Percentiles rank a stretch among this genome's conserved stretches.
phyloP scores from a whole-genome alignment of 1,140 invertebrate species.

The Leucophenga varia region DNA sequence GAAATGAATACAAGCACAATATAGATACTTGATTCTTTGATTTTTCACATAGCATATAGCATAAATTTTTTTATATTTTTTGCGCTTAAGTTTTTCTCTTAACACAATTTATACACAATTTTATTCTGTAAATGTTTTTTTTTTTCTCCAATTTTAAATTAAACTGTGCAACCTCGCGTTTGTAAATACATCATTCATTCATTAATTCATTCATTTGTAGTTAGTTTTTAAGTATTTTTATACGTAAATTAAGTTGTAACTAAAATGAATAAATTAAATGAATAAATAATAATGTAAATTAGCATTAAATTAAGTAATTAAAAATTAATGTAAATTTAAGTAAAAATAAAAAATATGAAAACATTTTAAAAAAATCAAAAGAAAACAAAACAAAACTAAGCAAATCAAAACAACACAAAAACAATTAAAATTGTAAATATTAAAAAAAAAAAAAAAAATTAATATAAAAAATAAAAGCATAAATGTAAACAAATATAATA shows the following conservation, averaged over 20 bases:
- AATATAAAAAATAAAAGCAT: background rate
- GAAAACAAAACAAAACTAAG: background rate
- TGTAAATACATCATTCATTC: too few relatives aligned
- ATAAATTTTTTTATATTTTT: too few relatives aligned
- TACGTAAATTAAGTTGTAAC: constrained; percentile 47
- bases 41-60: too few relatives aligned
- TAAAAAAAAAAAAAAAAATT: constrained; percentile 1
- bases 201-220: constrained; percentile 8
- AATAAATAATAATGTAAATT: constrained; percentile 26
- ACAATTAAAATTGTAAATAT: background rate
- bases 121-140: too few relatives aligned
- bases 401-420: background rate
- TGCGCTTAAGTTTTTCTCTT: too few relatives aligned
- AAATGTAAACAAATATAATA: too few relatives aligned
- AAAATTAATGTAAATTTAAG: too few relatives aligned
- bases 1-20: too few relatives aligned
- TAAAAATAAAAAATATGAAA: background rate
- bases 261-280: constrained; percentile 43
- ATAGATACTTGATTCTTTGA: too few relatives aligned
- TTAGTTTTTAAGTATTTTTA: constrained; percentile 50
- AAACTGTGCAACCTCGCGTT: too few relatives aligned
- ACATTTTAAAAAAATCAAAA: background rate
- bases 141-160: too few relatives aligned
- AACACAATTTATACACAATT: too few relatives aligned
- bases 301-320: background rate